Evolutionary conservation across 2,113 vertebrate genomes (phyloP), one percentile per base, ranked within the genome.

Genomic region (Leucosticte australis): DNA sequence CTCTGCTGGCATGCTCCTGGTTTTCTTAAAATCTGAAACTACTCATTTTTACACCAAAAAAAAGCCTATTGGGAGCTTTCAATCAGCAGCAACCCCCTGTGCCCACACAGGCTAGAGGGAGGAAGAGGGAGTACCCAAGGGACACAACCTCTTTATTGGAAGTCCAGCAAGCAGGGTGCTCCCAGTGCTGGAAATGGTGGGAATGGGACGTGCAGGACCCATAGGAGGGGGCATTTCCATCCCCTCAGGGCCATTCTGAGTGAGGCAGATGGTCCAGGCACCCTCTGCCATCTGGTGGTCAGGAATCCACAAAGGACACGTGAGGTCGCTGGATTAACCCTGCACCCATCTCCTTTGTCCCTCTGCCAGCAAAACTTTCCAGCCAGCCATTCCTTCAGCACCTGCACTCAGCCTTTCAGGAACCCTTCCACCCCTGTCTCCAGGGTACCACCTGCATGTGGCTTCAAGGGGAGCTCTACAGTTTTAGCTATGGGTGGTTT

Each of bases 171-270:
- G 31, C 6, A 33, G 57, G 75, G 31, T 0, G 4, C 50, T 83
- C 42, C 73, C 3, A 2, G 26, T 8, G 11, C 68, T 80, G 39
- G 52, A 33, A 85, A 65, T 4, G 7, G n/a, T 50, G 50, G 52
- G 57, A 46, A 63, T 11, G 3, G 56, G 83, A 49, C 26, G 11
- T 13, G 33, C 46, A 0, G 3, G 47, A 67, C 49, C 57, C 1
- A 0, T 0, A 26, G 78, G 65, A 78, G 13, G 13, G 28, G 41
- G 1, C 10, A 71, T 47, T 87, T 47, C 82, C 73, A 60, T 42
- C 22, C 30, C 76, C 42, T 8, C 67, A 28, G 59, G 3, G 0
- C 13, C 14, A 17, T 16, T 57, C 86, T 0, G 1, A 1, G 0
- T 4, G 2, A 1, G 2, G 90, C 96, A 96, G 93, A 93, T 82